Evolutionary conservation across 1,140 invertebrate species (phyloP).

Genomic region (Luehdorfia chinensis): DNA sequence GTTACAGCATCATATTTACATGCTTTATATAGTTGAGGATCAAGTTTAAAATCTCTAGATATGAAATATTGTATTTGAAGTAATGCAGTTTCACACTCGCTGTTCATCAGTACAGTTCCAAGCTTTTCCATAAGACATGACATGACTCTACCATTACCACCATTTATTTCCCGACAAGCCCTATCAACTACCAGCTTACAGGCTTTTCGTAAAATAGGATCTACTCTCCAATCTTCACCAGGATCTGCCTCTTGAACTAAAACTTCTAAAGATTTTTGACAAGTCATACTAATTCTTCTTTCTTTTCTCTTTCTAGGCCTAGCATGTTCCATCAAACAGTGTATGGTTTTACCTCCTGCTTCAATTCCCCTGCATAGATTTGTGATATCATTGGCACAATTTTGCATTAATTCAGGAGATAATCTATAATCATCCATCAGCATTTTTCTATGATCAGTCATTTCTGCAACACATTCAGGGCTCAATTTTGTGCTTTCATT

Average conservation of each 20-base stretch:
- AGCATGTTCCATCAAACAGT: slow-evolving; percentile 97
- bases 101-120: slow-evolving; percentile 89
- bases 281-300: slow-evolving; percentile 81
- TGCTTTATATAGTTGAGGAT: slow-evolving; percentile 91
- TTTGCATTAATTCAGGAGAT: slow-evolving; percentile 93
- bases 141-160: slow-evolving; percentile 88
- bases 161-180: slow-evolving; percentile 82
- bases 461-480: slow-evolving; percentile 89
- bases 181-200: slow-evolving; percentile 90
- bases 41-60: slow-evolving; percentile 94
- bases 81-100: slow-evolving; percentile 92
- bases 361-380: slow-evolving; percentile 85
- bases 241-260: slow-evolving; percentile 89
- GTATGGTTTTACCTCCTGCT: slow-evolving; percentile 92
- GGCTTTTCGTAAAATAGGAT: slow-evolving; percentile 91
- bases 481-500: slow-evolving; percentile 84
- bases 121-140: slow-evolving; percentile 96
- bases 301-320: slow-evolving; percentile 79
- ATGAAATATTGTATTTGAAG: slow-evolving; percentile 99
- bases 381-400: slow-evolving; percentile 92
- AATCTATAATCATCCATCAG: slow-evolving; percentile 95
- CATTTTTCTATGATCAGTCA: slow-evolving; percentile 93
- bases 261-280: slow-evolving; percentile 85
- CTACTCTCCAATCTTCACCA: slow-evolving; percentile 94
- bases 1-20: slow-evolving; percentile 92